Evolutionary conservation across 2,888 invertebrate species (phyloP), one percentile per base, ranked within the genome.

Genomic region (Netelia melanura): DNA sequence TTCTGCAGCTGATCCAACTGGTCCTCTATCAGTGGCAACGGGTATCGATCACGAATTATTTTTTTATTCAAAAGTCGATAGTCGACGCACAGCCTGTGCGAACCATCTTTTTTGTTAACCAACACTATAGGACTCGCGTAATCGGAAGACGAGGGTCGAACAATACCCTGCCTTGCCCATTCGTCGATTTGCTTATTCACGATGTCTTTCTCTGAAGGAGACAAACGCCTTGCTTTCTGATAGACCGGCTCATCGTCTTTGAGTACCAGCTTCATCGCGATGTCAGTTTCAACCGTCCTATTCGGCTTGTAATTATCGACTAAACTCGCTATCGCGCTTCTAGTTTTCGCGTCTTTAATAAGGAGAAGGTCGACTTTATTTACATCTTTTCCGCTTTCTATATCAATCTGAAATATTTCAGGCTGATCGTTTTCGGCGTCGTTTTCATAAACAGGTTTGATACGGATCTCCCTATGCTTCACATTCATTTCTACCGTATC

Each of bases 11-110:
- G 30, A 58, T 89, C 89, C 2, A 89, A 38, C 25, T 84, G 81
- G 54, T 89, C 89, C 62, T 89, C 87, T 43, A 90, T 90, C 25
- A 89, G 25, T 0, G 90, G 90, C 48, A 89, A 74, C 0, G 90
- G 89, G 70, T 88, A 81, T 10, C 83, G 78, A 61, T 90, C 90
- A 43, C 87, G 84, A 1, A 87, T 52, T 3, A 87, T 85, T 17
- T 85, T 86, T 38, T 78, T 77, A 68, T 90, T 90, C 11, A 90
- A 25, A 9, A 67, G 74, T 48, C 90, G 56, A 64, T 87, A 91
- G 67, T 90, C 89, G 6, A 90, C 74, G 77, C 89, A 90, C 0
- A 91, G 38, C 30, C 89, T 81, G 8, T 72, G 62, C 1, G 75
- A 52, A 8, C 86, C 87, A 58, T 89, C 81, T 62, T 89, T 89